These are phyloP conservation scores for Drosophila sechellia DNA, from an alignment of 1,140 invertebrate species.

Conservation along the genomic window DNA sequence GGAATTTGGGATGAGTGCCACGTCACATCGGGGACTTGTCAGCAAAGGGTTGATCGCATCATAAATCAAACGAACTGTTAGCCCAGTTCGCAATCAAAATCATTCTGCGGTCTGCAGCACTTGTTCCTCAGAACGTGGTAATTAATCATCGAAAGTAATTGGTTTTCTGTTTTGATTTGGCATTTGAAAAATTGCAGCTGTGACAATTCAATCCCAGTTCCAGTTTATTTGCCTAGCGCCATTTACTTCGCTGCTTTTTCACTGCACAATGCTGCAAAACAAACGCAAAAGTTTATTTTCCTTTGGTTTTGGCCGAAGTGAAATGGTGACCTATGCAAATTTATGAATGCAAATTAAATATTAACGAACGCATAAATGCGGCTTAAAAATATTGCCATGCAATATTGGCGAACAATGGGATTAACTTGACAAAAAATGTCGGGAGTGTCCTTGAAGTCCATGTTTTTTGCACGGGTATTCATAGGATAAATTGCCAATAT, in stretches of 20 bases:
- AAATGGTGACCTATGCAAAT: constrained; percentile 33
- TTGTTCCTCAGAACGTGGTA: constrained; percentile 48
- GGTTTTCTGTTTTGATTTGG: constrained; percentile 81
- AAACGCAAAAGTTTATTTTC: constrained; percentile 12
- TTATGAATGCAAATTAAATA: constrained; percentile 56
- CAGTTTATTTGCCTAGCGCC: constrained; percentile 13
- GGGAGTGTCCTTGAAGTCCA: constrained; percentile 23
- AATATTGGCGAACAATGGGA: constrained; percentile 25
- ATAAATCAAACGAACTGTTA: constrained; percentile 63
- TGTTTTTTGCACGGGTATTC: constrained; percentile 4
- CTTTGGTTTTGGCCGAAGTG: constrained; percentile 1
- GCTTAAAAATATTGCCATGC: constrained; percentile 10
- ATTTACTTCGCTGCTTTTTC: constrained; percentile 11
- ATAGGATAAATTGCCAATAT: constrained; percentile 6
- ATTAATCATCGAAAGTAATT: constrained; percentile 80
- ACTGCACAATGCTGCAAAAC: constrained; percentile 9
- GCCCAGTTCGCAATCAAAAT: constrained; percentile 68
- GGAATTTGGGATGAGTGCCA: not conserved
- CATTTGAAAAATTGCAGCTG: constrained; percentile 80
- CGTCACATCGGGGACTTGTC: constrained; percentile 41
- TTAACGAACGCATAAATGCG: constrained; percentile 44
- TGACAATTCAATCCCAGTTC: constrained; percentile 60
- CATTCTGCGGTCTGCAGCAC: constrained; percentile 75
- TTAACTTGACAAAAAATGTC: constrained; percentile 25
- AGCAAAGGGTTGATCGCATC: constrained; percentile 62